phyloP scores from a whole-genome alignment of 2,888 invertebrate species.

The Drosophila macrospina region DNA sequence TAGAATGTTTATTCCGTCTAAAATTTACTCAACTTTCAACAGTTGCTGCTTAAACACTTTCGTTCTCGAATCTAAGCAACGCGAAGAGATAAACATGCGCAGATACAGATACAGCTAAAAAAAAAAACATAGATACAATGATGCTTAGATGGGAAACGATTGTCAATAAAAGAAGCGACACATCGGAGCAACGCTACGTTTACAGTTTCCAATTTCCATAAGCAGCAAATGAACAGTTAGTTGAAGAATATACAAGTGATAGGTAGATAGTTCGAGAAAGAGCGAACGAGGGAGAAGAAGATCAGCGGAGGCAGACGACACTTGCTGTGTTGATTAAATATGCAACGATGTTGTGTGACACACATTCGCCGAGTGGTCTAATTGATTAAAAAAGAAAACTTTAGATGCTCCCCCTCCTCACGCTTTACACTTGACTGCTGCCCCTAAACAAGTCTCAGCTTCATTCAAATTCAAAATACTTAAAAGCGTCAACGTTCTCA shows the following conservation, averaged over 20 bases:
- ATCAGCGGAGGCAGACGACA: slow-evolving; percentile 41
- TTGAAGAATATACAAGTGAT: slow-evolving; percentile 9
- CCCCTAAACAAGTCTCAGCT: slow-evolving; percentile 5
- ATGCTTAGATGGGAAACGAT: slow-evolving; percentile 19
- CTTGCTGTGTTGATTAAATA: slow-evolving; percentile 68
- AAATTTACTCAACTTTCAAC: slow-evolving; percentile 51
- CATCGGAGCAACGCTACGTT: slow-evolving; percentile 52
- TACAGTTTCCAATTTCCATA: slow-evolving; percentile 81
- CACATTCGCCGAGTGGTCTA: slow-evolving; percentile 66
- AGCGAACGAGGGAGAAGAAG: slow-evolving; percentile 3
- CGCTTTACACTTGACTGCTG: neutral
- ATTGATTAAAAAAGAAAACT: slow-evolving; percentile 75
- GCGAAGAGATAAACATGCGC: slow-evolving; percentile 9
- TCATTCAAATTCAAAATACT: slow-evolving; percentile 71
- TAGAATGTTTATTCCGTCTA: slow-evolving; percentile 8
- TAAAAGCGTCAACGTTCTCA: slow-evolving; percentile 57
- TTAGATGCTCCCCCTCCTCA: slow-evolving; percentile 10
- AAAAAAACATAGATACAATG: slow-evolving; percentile 12
- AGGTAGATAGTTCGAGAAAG: slow-evolving; percentile 11
- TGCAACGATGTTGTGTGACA: slow-evolving; percentile 68
- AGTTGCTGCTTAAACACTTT: slow-evolving; percentile 59
- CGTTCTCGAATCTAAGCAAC: slow-evolving; percentile 60
- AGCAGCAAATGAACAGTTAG: slow-evolving; percentile 68
- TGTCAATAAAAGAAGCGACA: slow-evolving; percentile 26
- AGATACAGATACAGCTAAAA: slow-evolving; percentile 20